Percentiles rank a stretch among this genome's conserved stretches.
Conservation (phyloP, 2,797 vertebrate genomes). For the Tamandua tetradactyla region DNA sequence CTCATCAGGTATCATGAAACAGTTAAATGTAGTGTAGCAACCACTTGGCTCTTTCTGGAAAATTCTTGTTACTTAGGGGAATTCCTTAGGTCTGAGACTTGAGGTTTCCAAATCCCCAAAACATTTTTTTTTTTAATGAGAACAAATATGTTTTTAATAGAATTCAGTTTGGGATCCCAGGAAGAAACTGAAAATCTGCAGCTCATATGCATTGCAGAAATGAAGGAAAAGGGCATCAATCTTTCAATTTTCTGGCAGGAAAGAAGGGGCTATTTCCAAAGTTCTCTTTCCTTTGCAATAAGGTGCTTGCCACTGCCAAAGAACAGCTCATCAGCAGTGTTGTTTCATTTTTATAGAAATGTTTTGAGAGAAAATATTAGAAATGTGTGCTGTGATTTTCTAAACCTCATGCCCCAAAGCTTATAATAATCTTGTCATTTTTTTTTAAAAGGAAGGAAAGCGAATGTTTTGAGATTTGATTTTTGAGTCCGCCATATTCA, state of each 20-base stretch:
- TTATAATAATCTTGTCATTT: slow-evolving; percentile 36
- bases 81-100: slow-evolving; percentile 50
- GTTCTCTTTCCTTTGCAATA: slow-evolving; percentile 53
- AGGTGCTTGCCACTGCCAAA: slow-evolving; percentile 59
- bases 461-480: slow-evolving; percentile 47
- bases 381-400: slow-evolving; percentile 44
- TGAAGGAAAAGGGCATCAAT: slow-evolving; percentile 47
- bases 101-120: slow-evolving; percentile 40
- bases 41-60: neutral
- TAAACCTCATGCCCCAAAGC: slow-evolving; percentile 48
- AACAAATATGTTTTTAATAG: slow-evolving; percentile 58
- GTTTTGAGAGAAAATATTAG: slow-evolving; percentile 44
- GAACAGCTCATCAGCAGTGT: slow-evolving; percentile 63
- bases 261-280: slow-evolving; percentile 54
- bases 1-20: slow-evolving; percentile 33
- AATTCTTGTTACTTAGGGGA: slow-evolving; percentile 52
- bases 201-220: neutral
- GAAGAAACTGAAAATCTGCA: slow-evolving; percentile 52
- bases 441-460: slow-evolving; percentile 47
- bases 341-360: slow-evolving; percentile 59
- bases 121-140: neutral
- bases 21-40: slow-evolving; percentile 33
- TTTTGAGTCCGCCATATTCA: slow-evolving; percentile 35
- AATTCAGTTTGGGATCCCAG: slow-evolving; percentile 54
- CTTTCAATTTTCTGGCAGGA: slow-evolving; percentile 59